These are phyloP conservation scores for Enteromius unitaeniatus DNA, from an alignment of 2,797 vertebrate genomes.

Conservation along the genomic window DNA sequence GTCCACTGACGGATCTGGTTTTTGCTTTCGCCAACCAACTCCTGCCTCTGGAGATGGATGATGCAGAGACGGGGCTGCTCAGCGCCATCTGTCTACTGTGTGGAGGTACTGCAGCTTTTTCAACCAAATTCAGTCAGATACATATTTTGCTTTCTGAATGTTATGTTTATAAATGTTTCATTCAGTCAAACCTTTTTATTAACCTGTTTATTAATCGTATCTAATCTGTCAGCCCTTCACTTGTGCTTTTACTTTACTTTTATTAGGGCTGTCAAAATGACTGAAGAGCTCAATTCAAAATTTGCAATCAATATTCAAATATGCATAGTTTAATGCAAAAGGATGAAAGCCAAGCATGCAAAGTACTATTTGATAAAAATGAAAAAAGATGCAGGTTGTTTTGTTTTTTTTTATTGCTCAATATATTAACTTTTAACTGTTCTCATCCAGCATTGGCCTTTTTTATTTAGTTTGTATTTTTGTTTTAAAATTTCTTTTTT, in stretches of 20 bases:
- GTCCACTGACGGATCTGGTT: conserved; percentile 95
- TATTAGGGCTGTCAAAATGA: background rate
- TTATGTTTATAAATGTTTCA: background rate
- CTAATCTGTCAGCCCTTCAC: background rate
- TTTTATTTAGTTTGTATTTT: background rate
- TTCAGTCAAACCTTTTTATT: background rate
- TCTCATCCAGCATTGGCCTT: background rate
- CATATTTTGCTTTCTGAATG: background rate
- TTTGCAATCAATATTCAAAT: no score
- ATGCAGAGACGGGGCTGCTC: conserved; percentile 92
- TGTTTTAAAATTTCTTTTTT: background rate
- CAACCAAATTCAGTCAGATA: background rate
- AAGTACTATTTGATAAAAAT: no score
- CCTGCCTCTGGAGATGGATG: conserved; percentile 95
- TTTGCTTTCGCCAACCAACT: conserved; percentile 95
- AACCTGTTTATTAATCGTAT: no score
- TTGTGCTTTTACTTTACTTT: background rate
- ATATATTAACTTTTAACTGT: background rate
- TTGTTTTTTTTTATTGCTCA: no score
- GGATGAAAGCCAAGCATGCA: no score
- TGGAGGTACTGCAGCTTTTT: conserved; percentile 82
- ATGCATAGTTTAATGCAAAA: no score
- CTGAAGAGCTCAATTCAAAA: no score
- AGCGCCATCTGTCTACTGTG: conserved; percentile 98
- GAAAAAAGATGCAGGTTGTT: no score